Base-by-base conservation (phyloP, 2,113 vertebrate genomes). In the Hemiprocne comata region DNA sequence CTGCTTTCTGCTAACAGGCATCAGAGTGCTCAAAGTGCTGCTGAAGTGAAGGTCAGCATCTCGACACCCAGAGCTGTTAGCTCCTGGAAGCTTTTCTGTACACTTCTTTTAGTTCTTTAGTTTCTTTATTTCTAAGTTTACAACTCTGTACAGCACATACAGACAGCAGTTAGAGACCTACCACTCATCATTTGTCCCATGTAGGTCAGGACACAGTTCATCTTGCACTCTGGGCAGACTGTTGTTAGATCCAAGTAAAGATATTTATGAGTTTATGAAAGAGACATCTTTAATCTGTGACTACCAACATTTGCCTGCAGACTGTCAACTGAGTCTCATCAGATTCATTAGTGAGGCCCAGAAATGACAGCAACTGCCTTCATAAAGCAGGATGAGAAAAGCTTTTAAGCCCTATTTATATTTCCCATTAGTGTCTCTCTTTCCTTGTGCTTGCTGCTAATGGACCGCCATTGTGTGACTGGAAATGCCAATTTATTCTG, bases 261-360 rank as follows among this genome's bases (percentile, higher is more conserved):
- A 82, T 93, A 97, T 98, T 98, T 97, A 72, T 89, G 93, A 95
- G 61, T 51, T 83, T 17, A 24, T 13, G 31, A 75, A 46, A 77
- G 29, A 73, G 91, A 93, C n/a, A 10, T 96, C 70, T 97, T 97
- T 98, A 98, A 98, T 91, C 96, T 94, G 85, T 94, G 98, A 98
- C 98, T 98, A 98, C 87, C 40, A 55, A 66, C 38, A 85, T 89
- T 96, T 94, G 96, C 91, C 96, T 33, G 81, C 83, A 95, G 96
- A 95, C 87, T 92, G 95, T 96, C 97, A 96, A 34, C 86, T 24
- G 73, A 95, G 96, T 97, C 98, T 97, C 94, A 96, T 93, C 93
- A 95, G 91, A 66, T 70, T 97, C 86, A 73, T 42, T 50, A 75
- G 42, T 53, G 36, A 95, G 90, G 81, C 78, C 46, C 57, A 62